Base-by-base conservation (phyloP, 1,140 invertebrate species). In the Nylanderia fulva region DNA sequence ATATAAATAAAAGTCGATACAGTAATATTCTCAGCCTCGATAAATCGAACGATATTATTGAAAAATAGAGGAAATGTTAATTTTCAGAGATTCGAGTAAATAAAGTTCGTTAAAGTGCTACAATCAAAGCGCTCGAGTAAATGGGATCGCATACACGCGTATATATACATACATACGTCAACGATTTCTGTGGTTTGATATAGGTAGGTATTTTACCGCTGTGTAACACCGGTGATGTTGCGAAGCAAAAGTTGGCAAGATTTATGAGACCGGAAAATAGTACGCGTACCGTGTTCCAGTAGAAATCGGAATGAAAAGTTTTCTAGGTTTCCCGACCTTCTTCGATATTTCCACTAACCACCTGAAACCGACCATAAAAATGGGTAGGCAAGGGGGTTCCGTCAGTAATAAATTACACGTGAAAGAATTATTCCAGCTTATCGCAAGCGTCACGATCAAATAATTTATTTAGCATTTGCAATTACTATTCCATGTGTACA, bases 271-370 rank as follows among this genome's bases (percentile, higher is more conserved):
- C 42, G 80, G 72, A 63, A 84, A 76, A 45, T 69, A 56, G 71
- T 60, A 63, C 80, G 71, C 69, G 72, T 45, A 63, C 71, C 58
- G 18, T 83, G 69, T 82, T 72, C 54, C 54, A 60, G 36, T 63
- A 64, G 71, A 76, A 84, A 84, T 84, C 68, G 72, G 71, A 84
- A 76, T 84, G 80, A 76, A 84, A 84, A 84, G 71, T 84, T 82
- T 84, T 56, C 54, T 33, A 29, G 71, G 71, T 48, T 84, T 75
- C 48, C 58, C 56, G 45, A 76, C 56, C 80, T 84, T 42, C 80
- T 76, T 61, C 80, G 80, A 84, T 84, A 84, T 84, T 84, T 84
- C 71, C 80, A 29, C 66, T 72, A 82, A 72, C 77, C 77, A 82
- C 36, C 66, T 82, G 66, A 72, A 80, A 36, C 77, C 77, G 33